phyloP scores from a whole-genome alignment of 2,113 vertebrate genomes.

The Vombatus ursinus region DNA sequence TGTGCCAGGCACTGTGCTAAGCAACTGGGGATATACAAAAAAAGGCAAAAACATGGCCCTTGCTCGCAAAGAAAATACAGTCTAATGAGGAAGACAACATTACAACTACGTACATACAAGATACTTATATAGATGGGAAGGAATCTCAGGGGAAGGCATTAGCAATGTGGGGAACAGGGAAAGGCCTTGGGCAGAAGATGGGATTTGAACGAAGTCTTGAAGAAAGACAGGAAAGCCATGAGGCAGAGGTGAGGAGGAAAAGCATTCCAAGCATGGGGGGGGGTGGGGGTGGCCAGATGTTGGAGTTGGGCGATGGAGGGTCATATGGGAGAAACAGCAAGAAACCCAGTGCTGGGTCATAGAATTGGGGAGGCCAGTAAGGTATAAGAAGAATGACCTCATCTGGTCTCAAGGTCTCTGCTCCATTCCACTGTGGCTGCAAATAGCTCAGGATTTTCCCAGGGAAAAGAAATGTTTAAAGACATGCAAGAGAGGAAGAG shows the following conservation, averaged over 20 bases:
- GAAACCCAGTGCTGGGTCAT: neutral
- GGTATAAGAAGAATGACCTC: neutral
- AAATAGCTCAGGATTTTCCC: neutral
- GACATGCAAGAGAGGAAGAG: neutral
- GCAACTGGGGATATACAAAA: too few species aligned
- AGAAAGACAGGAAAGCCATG: too few species aligned
- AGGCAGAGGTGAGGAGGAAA: neutral
- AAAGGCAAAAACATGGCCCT: too few species aligned
- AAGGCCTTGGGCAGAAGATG: too few species aligned
- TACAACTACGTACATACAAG: too few species aligned
- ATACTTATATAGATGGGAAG: too few species aligned
- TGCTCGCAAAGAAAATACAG: too few species aligned
- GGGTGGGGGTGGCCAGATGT: neutral
- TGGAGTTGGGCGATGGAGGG: neutral
- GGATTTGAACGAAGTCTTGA: too few species aligned
- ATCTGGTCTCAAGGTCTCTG: neutral
- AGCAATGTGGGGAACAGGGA: too few species aligned
- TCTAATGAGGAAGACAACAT: too few species aligned
- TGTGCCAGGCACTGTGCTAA: too few species aligned
- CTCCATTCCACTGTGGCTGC: neutral
- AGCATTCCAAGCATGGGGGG: neutral
- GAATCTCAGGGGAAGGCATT: too few species aligned
- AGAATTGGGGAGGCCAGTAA: neutral
- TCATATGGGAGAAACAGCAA: neutral
- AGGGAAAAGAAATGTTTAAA: neutral